These are phyloP conservation scores for Brachionus plicatilis DNA, from an alignment of 1,140 invertebrate species.

Conservation along the genomic window DNA sequence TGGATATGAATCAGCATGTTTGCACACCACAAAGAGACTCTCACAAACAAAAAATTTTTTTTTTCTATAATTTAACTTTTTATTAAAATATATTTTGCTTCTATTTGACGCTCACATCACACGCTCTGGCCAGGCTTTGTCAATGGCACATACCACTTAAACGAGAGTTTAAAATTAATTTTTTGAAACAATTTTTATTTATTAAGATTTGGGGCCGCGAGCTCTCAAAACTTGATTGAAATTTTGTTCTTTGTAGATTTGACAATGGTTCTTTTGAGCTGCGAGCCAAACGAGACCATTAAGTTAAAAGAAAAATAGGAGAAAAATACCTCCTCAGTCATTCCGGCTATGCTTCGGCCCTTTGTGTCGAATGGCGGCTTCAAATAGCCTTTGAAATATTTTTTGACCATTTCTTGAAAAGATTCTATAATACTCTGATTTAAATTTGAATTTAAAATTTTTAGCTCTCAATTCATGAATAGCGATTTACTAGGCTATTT, in stretches of 20 bases:
- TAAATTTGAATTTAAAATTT: neutral
- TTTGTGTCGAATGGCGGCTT: slow-evolving; percentile 44
- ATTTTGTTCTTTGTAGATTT: slow-evolving; percentile 7
- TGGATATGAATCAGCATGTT: neutral
- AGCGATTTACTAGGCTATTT: neutral
- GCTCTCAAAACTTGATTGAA: neutral
- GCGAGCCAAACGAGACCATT: neutral
- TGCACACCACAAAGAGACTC: neutral
- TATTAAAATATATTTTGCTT: neutral
- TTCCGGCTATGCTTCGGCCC: slow-evolving; percentile 43
- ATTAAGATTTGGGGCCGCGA: neutral
- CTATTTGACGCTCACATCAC: neutral
- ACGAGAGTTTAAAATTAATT: neutral
- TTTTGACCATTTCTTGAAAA: slow-evolving; percentile 44
- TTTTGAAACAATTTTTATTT: neutral
- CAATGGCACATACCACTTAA: slow-evolving; percentile 39
- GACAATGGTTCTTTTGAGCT: neutral
- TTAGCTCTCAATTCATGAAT: neutral
- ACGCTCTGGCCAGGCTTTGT: neutral
- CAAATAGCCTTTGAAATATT: slow-evolving; percentile 43
- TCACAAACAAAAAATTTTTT: neutral
- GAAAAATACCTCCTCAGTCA: slow-evolving; percentile 42
- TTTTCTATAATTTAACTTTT: neutral
- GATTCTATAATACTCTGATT: slow-evolving; percentile 43
- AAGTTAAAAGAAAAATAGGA: neutral